Evolutionary conservation across 2,113 vertebrate species (phyloP).

Genomic region (Caloenas nicobarica): DNA sequence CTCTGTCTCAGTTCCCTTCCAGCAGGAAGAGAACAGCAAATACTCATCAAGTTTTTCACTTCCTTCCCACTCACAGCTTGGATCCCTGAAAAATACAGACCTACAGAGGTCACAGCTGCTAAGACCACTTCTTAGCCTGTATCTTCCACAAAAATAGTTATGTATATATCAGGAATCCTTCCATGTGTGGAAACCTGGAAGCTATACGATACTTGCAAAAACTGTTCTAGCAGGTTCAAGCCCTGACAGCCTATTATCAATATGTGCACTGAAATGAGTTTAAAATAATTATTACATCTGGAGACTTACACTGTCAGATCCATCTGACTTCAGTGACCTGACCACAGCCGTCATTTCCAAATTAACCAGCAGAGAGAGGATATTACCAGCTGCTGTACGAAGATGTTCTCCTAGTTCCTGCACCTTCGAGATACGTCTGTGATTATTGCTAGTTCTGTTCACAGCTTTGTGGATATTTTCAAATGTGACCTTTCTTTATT

Average conservation of each 20-base stretch:
- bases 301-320: background rate
- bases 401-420: background rate
- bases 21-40: background rate
- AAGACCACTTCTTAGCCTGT: background rate
- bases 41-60: background rate
- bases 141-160: background rate
- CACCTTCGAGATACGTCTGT: background rate
- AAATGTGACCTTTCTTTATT: background rate
- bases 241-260: background rate
- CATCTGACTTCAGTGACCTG: background rate
- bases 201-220: background rate
- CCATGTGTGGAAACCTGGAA: background rate
- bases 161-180: background rate
- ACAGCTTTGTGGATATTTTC: background rate
- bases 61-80: background rate
- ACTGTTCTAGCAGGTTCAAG: background rate
- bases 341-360: background rate
- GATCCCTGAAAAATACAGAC: background rate
- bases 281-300: background rate
- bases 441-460: background rate
- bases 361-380: background rate
- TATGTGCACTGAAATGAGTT: background rate
- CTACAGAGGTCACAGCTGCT: background rate
- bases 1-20: background rate
- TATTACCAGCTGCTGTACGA: background rate